Conservation (phyloP, 2,888 invertebrate genomes). For the Cephus spinipes region DNA sequence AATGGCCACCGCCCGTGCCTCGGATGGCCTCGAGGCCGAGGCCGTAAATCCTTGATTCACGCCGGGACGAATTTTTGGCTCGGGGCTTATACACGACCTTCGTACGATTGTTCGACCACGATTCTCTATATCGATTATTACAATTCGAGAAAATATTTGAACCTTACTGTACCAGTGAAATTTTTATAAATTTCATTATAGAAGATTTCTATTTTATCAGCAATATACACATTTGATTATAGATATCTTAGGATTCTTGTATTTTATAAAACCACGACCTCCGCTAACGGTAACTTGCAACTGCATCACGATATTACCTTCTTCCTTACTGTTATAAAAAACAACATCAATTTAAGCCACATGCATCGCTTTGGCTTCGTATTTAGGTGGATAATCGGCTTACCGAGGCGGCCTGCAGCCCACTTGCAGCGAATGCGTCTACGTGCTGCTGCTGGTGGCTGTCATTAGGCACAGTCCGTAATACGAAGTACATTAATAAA, state of each 20-base stretch:
- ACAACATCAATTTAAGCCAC: constrained; percentile 62
- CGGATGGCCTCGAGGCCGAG: constrained; percentile 25
- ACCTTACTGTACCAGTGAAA: background rate
- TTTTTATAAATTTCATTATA: background rate
- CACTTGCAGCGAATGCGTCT: constrained; percentile 48
- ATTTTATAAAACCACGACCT: background rate
- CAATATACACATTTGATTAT: background rate
- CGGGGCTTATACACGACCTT: background rate
- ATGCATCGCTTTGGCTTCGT: constrained; percentile 64
- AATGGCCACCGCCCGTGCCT: constrained; percentile 44
- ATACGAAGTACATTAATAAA: background rate
- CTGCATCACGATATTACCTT: background rate
- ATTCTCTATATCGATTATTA: background rate
- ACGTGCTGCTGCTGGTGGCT: constrained; percentile 32
- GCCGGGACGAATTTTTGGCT: constrained; percentile 8
- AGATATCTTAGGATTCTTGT: background rate
- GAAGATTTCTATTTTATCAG: background rate
- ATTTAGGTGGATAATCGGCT: constrained; percentile 66
- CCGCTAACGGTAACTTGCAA: background rate
- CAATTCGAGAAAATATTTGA: background rate
- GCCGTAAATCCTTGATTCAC: constrained; percentile 38
- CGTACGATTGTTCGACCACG: background rate
- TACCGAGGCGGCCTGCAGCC: constrained; percentile 55
- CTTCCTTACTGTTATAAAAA: background rate
- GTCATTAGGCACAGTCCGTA: constrained; percentile 27